These are phyloP conservation scores for Catajapyx aquilonaris DNA, from an alignment of 1,140 invertebrate species.

Conservation along the genomic window DNA sequence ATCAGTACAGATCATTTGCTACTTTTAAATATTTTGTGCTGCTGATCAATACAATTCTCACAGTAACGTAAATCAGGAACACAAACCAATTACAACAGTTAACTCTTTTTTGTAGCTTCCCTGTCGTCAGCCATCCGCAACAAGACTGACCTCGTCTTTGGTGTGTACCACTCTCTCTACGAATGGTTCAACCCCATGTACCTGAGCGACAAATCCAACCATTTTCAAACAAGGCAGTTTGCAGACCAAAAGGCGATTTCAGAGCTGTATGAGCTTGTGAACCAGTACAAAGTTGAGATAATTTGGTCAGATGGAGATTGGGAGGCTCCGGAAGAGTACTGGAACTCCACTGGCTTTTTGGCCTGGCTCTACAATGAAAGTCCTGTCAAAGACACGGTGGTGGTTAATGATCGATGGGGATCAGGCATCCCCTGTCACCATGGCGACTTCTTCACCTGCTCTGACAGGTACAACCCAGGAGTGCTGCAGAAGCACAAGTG, in stretches of 20 bases:
- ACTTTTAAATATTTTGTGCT: neutral
- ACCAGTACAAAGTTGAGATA: constrained; percentile 65
- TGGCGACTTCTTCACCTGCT: constrained; percentile 68
- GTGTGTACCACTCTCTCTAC: constrained; percentile 71
- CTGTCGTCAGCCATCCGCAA: constrained; percentile 31
- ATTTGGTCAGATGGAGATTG: constrained; percentile 89
- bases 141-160: constrained; percentile 45
- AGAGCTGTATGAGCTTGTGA: constrained; percentile 48
- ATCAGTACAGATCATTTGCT: neutral
- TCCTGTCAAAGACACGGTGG: constrained; percentile 69
- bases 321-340: constrained; percentile 62
- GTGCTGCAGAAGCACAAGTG: neutral
- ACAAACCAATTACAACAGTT: neutral
- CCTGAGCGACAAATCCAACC: constrained; percentile 41
- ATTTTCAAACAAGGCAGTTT: constrained; percentile 42
- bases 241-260: constrained; percentile 44
- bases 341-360: constrained; percentile 53
- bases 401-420: constrained; percentile 79
- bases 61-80: no score
- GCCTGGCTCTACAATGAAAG: constrained; percentile 92
- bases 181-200: constrained; percentile 86
- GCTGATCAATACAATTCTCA: neutral
- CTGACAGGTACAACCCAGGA: constrained; percentile 67
- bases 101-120: neutral
- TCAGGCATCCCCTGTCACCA: constrained; percentile 53